These are phyloP conservation scores for Reticulitermes speratus DNA, from an alignment of 1,140 invertebrate genomes.

Conservation along the genomic window DNA sequence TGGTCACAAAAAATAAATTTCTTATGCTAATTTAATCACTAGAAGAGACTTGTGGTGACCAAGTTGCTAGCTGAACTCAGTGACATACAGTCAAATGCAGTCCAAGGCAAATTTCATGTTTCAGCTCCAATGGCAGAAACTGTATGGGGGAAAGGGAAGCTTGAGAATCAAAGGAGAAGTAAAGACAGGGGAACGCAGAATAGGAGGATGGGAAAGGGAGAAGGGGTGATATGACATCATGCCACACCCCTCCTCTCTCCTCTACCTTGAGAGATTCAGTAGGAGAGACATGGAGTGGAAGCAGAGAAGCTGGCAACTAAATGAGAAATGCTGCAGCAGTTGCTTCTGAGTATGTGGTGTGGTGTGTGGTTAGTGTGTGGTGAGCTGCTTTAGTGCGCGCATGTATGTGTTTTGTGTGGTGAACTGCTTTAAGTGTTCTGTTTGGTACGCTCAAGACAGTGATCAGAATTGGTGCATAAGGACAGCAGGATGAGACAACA, in stretches of 20 bases:
- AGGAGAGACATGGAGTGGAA: neutral
- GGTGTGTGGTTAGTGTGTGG: neutral
- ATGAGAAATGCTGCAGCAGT: neutral
- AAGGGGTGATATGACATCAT: conserved; percentile 4
- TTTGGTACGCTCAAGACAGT: neutral
- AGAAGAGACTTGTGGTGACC: neutral
- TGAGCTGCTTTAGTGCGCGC: no score
- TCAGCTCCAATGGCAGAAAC: neutral
- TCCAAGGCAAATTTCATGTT: neutral
- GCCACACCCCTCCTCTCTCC: neutral
- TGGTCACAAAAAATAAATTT: neutral
- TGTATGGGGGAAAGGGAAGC: neutral
- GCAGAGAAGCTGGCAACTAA: neutral
- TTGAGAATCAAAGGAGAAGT: neutral
- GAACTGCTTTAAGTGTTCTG: neutral
- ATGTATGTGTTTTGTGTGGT: no score
- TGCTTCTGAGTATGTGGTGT: neutral
- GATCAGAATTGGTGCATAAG: neutral
- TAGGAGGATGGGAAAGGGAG: neutral
- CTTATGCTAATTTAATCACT: neutral
- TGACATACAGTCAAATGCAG: neutral
- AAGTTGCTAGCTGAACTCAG: neutral
- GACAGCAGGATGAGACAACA: neutral
- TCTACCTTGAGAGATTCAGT: neutral
- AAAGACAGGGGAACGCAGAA: neutral